Evolutionary conservation across 2,113 vertebrate species (phyloP), one percentile per base, ranked within the genome.

Genomic region (Montifringilla adamsi): DNA sequence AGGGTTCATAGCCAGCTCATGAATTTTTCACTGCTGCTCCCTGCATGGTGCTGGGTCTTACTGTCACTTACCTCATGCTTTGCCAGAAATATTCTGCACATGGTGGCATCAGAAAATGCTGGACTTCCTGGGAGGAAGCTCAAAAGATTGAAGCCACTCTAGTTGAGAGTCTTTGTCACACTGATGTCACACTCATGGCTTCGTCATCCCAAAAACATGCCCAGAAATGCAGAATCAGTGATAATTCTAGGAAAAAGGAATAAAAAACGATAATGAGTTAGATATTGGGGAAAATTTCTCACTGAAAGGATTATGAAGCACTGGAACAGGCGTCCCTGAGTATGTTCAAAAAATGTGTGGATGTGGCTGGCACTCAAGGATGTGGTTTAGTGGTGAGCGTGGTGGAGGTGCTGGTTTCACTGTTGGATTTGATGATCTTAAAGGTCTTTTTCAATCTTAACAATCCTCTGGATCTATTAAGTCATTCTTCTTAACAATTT

Each of bases 181-280:
- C 1, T 41, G n/a, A n/a, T n/a, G 6, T 15, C 47, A 60, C 52
- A n/a, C 12, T 31, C 33, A 2, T 9, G 63, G 28, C 26, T 49
- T 55, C 0, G 0, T 20, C 7, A 0, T 84, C 37, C 58, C 80
- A 31, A n/a, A 87, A 75, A 33, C 1, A 0, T 13, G 18, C 56
- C 39, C 53, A 70, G 72, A 90, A 81, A 64, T 59, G 39, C 68
- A 80, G 43, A 31, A 35, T 26, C 17, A 3, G 8, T 52, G 60
- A 49, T 44, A 59, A 80, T 47, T 59, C 52, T 39, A 37, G 44
- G 20, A 58, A 63, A 90, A 55, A 23, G 5, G 6, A 39, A 55
- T 23, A 10, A 33, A 53, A 46, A 69, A 28, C 37, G 1, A 6
- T n/a, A 24, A 7, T 22, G 70, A 23, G 5, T 47, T 37, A 43